phyloP scores from a whole-genome alignment of 1,140 invertebrate genomes.

The Aplysia californica region DNA sequence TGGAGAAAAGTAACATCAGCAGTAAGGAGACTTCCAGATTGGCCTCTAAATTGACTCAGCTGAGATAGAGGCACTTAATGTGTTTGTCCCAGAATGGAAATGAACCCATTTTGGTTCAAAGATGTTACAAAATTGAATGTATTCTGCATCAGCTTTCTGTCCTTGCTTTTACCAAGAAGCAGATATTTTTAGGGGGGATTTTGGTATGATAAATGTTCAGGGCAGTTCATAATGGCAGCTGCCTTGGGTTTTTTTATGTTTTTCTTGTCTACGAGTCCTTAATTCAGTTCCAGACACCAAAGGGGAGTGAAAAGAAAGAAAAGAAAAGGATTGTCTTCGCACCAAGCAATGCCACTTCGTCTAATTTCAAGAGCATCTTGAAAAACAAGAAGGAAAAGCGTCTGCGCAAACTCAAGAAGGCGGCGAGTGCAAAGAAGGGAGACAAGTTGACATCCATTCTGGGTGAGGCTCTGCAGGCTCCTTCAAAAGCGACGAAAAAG shows the following conservation, averaged over 20 bases:
- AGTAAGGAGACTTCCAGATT: no score
- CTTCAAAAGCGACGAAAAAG: background rate
- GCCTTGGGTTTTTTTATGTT: background rate
- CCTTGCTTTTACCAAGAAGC: background rate
- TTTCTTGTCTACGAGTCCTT: background rate
- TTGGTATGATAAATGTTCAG: background rate
- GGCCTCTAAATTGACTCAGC: no score
- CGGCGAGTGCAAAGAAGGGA: background rate
- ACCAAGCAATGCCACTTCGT: background rate
- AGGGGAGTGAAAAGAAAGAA: background rate
- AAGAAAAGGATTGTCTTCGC: background rate
- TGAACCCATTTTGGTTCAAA: no score
- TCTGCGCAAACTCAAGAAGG: conserved; percentile 22
- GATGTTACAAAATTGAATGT: no score
- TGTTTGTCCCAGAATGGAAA: no score
- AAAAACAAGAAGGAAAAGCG: conserved; percentile 1
- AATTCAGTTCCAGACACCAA: background rate
- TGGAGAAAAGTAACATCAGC: no score
- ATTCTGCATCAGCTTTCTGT: no score
- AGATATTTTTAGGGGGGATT: background rate
- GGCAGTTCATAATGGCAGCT: background rate
- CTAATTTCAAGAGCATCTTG: conserved; percentile 1
- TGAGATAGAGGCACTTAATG: no score
- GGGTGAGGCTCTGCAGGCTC: background rate
- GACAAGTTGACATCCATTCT: conserved; percentile 17